Evolutionary conservation across 37 sponge, comb jelly and placozoan species (phyloP).

Genomic region (Diacarnus erythraeanus): DNA sequence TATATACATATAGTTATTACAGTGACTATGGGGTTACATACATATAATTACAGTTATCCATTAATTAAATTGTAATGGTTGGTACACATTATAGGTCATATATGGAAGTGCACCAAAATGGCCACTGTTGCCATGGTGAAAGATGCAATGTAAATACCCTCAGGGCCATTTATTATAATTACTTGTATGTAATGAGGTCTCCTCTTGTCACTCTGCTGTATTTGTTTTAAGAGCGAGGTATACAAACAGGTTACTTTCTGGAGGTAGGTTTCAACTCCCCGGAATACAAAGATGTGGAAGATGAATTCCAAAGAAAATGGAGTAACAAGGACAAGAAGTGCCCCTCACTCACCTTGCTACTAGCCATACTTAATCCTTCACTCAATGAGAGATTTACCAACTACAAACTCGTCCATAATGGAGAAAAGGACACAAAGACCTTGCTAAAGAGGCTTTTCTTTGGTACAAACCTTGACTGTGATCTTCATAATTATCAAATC

Average conservation of each 20-base stretch:
- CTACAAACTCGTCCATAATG: neutral
- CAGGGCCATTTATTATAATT: too few species aligned
- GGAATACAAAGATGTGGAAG: constrained; percentile 2
- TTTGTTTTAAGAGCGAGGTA: neutral
- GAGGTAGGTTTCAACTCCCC: neutral
- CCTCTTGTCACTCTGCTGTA: neutral
- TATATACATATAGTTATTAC: too few species aligned
- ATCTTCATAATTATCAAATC: neutral
- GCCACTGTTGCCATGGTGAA: too few species aligned
- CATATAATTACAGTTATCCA: too few species aligned
- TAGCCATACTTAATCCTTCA: constrained; percentile 8
- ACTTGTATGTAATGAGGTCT: too few species aligned
- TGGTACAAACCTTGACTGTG: neutral
- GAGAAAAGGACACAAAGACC: neutral
- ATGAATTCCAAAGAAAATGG: constrained; percentile 1
- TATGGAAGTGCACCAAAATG: too few species aligned
- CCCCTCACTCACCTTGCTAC: neutral
- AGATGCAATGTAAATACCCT: too few species aligned
- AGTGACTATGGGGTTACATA: too few species aligned
- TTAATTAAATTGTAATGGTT: too few species aligned
- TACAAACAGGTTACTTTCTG: neutral
- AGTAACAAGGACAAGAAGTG: neutral
- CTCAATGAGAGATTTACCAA: neutral
- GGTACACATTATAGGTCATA: too few species aligned
- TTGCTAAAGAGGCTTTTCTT: neutral